Evolutionary conservation across 2,113 vertebrate genomes (phyloP).

Genomic region (Passer domesticus): DNA sequence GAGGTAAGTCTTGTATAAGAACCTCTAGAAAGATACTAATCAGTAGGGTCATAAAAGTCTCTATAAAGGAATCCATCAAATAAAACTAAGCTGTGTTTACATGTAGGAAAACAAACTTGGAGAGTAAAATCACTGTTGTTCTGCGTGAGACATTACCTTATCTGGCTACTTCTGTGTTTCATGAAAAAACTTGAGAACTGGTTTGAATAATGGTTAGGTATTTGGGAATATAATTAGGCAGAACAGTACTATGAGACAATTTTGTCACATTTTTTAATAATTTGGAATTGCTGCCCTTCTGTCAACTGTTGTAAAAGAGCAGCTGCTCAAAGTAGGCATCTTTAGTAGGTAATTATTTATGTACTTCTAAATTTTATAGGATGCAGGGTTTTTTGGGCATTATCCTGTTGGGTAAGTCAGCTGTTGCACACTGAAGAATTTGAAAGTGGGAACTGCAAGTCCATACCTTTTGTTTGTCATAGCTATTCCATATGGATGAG

Average conservation of each 20-base stretch:
- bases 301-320: background rate
- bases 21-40: background rate
- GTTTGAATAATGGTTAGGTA: background rate
- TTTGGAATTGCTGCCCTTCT: background rate
- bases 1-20: constrained; percentile 75
- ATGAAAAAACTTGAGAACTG: background rate
- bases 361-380: background rate
- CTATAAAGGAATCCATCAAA: background rate
- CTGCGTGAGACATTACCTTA: background rate
- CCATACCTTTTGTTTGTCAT: background rate
- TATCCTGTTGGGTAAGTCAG: fast-evolving
- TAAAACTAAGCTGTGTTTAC: background rate
- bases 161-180: background rate
- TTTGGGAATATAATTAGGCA: background rate
- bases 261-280: background rate
- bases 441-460: background rate
- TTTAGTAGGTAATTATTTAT: background rate
- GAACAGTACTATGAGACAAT: background rate
- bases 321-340: background rate
- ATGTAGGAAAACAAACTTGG: background rate
- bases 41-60: background rate
- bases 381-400: background rate
- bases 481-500: background rate
- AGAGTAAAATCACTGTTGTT: background rate
- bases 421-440: background rate